phyloP scores from a whole-genome alignment of 2,113 vertebrate genomes.

The Tor tambroides region DNA sequence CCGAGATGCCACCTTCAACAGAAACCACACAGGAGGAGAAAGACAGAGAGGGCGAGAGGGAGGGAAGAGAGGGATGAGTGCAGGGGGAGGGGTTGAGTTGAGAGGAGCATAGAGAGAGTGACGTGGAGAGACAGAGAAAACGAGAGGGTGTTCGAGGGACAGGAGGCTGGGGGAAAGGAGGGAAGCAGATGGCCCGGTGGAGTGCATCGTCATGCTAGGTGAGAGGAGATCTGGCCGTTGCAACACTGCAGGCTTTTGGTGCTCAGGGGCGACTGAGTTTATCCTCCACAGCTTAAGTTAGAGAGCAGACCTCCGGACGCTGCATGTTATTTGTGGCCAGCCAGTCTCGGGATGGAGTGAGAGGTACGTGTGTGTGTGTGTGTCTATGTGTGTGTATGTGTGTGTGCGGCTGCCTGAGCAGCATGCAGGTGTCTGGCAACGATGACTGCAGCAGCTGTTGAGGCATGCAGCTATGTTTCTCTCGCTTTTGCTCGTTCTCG shows the following conservation, averaged over 20 bases:
- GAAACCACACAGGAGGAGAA: slow-evolving; percentile 46
- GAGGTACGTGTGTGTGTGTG: slow-evolving; percentile 78
- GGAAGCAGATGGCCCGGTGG: slow-evolving; percentile 63
- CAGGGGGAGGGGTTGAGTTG: slow-evolving; percentile 55
- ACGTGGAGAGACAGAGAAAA: slow-evolving; percentile 42
- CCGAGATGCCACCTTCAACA: slow-evolving; percentile 55
- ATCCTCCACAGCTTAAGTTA: slow-evolving; percentile 1
- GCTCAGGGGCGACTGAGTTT: neutral
- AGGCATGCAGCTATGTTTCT: slow-evolving; percentile 39
- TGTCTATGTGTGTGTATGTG: slow-evolving; percentile 29
- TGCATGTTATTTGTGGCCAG: slow-evolving; percentile 47
- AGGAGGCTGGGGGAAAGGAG: slow-evolving; percentile 49
- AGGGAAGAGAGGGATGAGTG: slow-evolving; percentile 43
- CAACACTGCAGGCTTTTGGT: neutral
- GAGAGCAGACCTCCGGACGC: slow-evolving; percentile 32
- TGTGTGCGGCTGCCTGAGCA: slow-evolving; percentile 36
- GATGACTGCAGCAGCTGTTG: slow-evolving; percentile 68
- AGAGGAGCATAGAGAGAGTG: slow-evolving; percentile 57
- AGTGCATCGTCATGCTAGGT: slow-evolving; percentile 66
- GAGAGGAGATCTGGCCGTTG: slow-evolving; percentile 37
- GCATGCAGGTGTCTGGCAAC: slow-evolving; percentile 65
- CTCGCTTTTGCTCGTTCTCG: slow-evolving; percentile 45
- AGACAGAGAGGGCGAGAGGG: slow-evolving; percentile 35
- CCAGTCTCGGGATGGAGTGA: slow-evolving; percentile 69
- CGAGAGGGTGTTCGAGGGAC: slow-evolving; percentile 54